phyloP scores from a whole-genome alignment of 2,888 invertebrate genomes.

The Ophion costatus region DNA sequence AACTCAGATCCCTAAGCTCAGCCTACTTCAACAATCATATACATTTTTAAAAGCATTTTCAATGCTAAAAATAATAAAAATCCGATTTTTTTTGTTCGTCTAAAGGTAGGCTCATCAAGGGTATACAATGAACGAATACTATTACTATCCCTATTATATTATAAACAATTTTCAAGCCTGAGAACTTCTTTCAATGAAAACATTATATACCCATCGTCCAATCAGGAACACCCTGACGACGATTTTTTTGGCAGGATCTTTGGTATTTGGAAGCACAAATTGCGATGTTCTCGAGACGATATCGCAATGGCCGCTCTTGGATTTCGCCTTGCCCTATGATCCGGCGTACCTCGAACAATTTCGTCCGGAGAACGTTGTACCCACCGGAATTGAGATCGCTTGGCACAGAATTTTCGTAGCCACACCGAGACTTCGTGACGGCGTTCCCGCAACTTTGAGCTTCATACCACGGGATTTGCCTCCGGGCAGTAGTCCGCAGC shows the following conservation, averaged over 20 bases:
- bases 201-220: background rate
- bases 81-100: too few species aligned
- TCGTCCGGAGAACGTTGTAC: conserved; percentile 90
- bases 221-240: conserved; percentile 52
- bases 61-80: too few species aligned
- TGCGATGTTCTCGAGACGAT: conserved; percentile 80
- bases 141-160: too few species aligned
- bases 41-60: too few species aligned
- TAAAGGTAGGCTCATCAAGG: too few species aligned
- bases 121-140: too few species aligned
- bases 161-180: too few species aligned
- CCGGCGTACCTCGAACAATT: conserved; percentile 82
- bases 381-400: conserved; percentile 90
- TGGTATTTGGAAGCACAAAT: background rate
- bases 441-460: conserved; percentile 91
- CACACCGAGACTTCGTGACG: conserved; percentile 89
- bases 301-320: conserved; percentile 83
- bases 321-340: conserved; percentile 82
- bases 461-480: conserved; percentile 88
- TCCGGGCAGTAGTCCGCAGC: conserved; percentile 88
- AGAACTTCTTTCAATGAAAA: background rate
- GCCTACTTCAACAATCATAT: too few species aligned
- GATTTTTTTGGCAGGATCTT: conserved; percentile 60
- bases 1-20: too few species aligned
- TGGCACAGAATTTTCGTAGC: conserved; percentile 90